phyloP scores from a whole-genome alignment of 92 coral and sea anemone genomes.

The Heteractis magnifica region DNA sequence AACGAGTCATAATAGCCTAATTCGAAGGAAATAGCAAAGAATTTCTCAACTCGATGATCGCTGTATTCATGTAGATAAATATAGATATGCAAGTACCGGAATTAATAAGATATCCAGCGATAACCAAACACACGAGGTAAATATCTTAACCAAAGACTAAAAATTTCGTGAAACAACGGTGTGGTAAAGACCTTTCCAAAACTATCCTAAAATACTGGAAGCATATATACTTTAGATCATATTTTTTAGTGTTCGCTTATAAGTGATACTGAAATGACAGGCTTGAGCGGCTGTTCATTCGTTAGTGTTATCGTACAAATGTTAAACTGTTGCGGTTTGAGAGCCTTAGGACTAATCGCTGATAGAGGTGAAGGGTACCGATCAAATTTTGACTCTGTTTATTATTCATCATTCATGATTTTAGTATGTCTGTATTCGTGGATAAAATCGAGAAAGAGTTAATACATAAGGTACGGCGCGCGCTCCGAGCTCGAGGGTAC shows the following conservation, averaged over 20 bases:
- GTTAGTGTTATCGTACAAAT: neutral
- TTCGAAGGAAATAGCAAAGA: neutral
- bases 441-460: neutral
- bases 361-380: neutral
- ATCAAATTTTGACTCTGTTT: constrained; percentile 6
- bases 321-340: neutral
- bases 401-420: neutral
- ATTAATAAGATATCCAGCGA: constrained; percentile 3
- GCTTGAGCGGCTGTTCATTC: neutral
- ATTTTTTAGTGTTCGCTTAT: neutral
- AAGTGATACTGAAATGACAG: neutral
- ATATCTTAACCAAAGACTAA: neutral
- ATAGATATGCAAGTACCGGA: neutral
- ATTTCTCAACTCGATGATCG: neutral
- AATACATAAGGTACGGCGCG: neutral
- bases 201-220: neutral
- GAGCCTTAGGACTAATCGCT: neutral
- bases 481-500: neutral
- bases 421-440: neutral
- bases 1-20: neutral
- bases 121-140: neutral
- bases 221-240: neutral
- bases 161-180: neutral
- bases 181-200: neutral
- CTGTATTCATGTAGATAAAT: neutral